Conservation (phyloP, 2,113 vertebrate species). For the Cryptomyrus ogoouensis region DNA sequence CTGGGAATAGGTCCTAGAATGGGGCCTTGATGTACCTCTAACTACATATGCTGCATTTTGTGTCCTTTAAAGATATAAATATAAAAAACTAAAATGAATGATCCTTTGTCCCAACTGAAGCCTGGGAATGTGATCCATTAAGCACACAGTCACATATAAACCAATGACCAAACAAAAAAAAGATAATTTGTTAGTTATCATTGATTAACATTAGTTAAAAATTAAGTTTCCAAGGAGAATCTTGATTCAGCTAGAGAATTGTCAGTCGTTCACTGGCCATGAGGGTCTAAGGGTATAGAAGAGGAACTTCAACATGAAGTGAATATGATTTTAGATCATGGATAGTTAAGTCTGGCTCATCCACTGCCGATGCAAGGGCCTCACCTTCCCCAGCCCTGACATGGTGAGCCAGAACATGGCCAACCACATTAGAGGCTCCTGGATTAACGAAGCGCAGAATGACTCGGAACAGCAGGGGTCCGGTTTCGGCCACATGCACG, state of each 20-base stretch:
- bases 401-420: constrained; percentile 51
- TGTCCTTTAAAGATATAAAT: background rate
- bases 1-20: background rate
- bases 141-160: background rate
- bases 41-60: background rate
- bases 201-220: background rate
- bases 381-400: constrained; percentile 67
- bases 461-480: constrained; percentile 64
- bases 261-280: background rate
- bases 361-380: constrained; percentile 28
- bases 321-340: background rate
- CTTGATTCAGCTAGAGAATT: background rate
- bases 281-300: background rate
- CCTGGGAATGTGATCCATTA: background rate
- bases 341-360: background rate
- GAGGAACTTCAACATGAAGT: background rate
- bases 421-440: constrained; percentile 55
- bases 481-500: constrained; percentile 70
- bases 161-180: background rate
- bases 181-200: background rate
- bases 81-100: background rate
- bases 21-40: background rate
- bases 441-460: constrained; percentile 81
- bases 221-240: background rate
- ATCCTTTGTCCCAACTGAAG: background rate